phyloP scores from a whole-genome alignment of 1,140 invertebrate genomes.

The Hormaphis cornu region DNA sequence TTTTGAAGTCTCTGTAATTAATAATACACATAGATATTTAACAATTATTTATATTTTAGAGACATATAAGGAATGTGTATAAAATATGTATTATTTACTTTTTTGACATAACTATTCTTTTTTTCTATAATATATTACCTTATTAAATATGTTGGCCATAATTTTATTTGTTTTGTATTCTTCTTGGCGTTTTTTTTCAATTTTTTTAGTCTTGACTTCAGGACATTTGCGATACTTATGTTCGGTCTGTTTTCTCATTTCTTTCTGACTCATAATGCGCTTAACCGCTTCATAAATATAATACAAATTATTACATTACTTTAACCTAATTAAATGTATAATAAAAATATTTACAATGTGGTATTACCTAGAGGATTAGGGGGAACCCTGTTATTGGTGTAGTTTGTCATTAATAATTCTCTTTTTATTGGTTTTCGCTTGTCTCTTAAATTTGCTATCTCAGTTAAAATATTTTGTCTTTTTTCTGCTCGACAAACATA shows the following conservation, averaged over 20 bases:
- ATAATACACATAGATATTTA: constrained; percentile 9
- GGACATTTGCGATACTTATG: constrained; percentile 45
- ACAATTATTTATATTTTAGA: background rate
- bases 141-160: constrained; percentile 49
- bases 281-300: constrained; percentile 38
- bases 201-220: constrained; percentile 45
- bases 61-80: background rate
- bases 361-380: constrained; percentile 16
- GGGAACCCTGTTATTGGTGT: background rate
- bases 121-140: constrained; percentile 36
- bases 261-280: constrained; percentile 44
- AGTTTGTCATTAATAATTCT: background rate
- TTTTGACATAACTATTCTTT: too few relatives aligned
- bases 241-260: constrained; percentile 45
- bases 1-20: constrained; percentile 45
- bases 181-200: constrained; percentile 45
- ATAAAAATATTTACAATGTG: background rate
- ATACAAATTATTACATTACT: background rate
- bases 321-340: background rate
- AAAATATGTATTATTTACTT: too few relatives aligned
- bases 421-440: constrained; percentile 3
- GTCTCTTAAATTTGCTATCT: background rate
- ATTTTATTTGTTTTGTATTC: constrained; percentile 46
- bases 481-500: constrained; percentile 36
- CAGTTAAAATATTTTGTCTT: constrained; percentile 24